Evolutionary conservation across 2,113 vertebrate genomes (phyloP), one percentile per base, ranked within the genome.

Genomic region (Pangasianodon gigas): DNA sequence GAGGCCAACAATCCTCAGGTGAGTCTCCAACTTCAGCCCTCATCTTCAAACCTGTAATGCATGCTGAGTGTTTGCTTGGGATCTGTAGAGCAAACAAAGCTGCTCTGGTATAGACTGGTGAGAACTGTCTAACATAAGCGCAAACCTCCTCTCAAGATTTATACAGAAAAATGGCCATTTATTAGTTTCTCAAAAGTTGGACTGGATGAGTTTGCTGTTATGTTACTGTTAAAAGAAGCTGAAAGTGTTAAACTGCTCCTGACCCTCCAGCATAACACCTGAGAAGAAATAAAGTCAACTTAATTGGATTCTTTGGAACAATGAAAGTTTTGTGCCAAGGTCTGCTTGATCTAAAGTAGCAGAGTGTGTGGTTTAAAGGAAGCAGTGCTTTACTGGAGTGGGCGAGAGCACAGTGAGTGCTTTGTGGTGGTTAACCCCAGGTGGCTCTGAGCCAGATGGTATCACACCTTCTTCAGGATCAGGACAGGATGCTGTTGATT

Each of bases 1-100:
- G 98, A 99, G 94, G 98, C 98, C 65, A 99, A 99, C 96, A 99
- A 99, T 92, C 98, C 98, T 85, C 98, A 99, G 98, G 98, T 99
- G 94, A 96, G 90, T 46, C 41, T 41, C 10, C 67, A 56, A 67
- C 2, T 21, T 75, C 26, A 85, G 26, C 71, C 21, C 19, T 84
- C 7, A 46, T 41, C 29, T 58, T 56, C 14, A 69, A 58, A 29
- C 21, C 82, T 24, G 21, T 44, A 60, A 58, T 58, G 54, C 9
- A 41, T 62, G 41, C 56, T 26, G 21, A 60, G 10, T 10, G 1
- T 41, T 81, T 16, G 10, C 51, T 81, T 81, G 26, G 18, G 71
- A 13, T 80, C 52, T 81, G 6, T 52, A 81, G 13, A n/a, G 48
- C 24, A 51, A 79, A 51, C 48, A 52, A 82, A 32, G 16, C 51